A percentile compares a stretch with the other conserved stretches of the same genome.
These are phyloP conservation scores for Leptopilina drosophilae DNA, from an alignment of 2,888 invertebrate species.

Conservation along the genomic window DNA sequence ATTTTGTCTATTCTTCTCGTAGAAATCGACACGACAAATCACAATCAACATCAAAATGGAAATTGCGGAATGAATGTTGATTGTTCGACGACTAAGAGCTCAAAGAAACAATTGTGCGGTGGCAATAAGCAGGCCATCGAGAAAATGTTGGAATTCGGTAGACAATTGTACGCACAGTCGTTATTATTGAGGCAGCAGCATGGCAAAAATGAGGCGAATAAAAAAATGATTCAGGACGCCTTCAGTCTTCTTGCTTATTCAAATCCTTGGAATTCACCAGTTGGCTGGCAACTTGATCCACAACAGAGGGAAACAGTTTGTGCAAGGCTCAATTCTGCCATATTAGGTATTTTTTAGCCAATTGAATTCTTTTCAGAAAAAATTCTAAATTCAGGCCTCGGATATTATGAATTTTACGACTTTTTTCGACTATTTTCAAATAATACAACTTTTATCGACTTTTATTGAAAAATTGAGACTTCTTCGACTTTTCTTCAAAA, in stretches of 20 bases:
- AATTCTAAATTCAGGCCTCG: too few relatives aligned
- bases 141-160: conserved; percentile 95
- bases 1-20: not conserved
- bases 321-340: conserved; percentile 97
- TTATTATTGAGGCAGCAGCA: conserved; percentile 89
- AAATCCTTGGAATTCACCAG: conserved; percentile 98
- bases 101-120: conserved; percentile 80
- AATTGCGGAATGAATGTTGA: conserved; percentile 61
- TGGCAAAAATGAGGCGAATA: conserved; percentile 88
- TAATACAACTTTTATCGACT: too few relatives aligned
- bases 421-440: too few relatives aligned
- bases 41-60: conserved; percentile 66
- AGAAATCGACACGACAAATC: conserved; percentile 78
- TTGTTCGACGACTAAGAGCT: conserved; percentile 65
- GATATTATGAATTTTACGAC: too few relatives aligned
- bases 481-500: too few relatives aligned
- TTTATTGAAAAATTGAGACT: too few relatives aligned
- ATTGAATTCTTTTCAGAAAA: too few relatives aligned
- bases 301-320: conserved; percentile 95
- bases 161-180: conserved; percentile 95
- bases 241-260: conserved; percentile 98
- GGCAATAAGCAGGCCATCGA: conserved; percentile 91
- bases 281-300: conserved; percentile 97
- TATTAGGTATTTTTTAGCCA: conserved; percentile 91
- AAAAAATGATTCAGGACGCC: conserved; percentile 97